Evolutionary conservation across 2,888 invertebrate species (phyloP).

Genomic region (Caenorhabditis japonica): DNA sequence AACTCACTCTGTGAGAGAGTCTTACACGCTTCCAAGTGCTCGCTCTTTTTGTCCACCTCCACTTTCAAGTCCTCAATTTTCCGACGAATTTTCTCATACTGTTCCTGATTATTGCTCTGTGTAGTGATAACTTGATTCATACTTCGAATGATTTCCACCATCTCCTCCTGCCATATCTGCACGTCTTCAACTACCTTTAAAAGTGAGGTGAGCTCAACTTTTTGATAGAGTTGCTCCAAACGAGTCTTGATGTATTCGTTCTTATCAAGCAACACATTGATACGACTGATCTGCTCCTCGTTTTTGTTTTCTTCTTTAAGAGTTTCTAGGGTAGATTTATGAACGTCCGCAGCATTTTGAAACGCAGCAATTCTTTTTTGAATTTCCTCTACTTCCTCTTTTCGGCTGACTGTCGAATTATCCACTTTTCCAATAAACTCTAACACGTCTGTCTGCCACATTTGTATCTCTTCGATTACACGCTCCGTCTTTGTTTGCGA

Average conservation of each 20-base stretch:
- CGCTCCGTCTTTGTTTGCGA: slow-evolving; percentile 33
- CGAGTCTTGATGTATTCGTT: slow-evolving; percentile 51
- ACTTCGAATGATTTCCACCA: slow-evolving; percentile 57
- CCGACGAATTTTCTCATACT: slow-evolving; percentile 45
- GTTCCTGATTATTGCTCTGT: slow-evolving; percentile 46
- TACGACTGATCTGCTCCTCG: slow-evolving; percentile 49
- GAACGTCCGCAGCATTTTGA: slow-evolving; percentile 29
- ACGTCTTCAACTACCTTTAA: slow-evolving; percentile 57
- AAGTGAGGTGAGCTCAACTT: slow-evolving; percentile 40
- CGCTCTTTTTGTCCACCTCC: slow-evolving; percentile 49
- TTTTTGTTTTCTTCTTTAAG: slow-evolving; percentile 38
- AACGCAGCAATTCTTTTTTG: slow-evolving; percentile 32
- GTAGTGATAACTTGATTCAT: slow-evolving; percentile 46
- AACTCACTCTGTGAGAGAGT: slow-evolving; percentile 37
- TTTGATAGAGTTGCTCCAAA: slow-evolving; percentile 42
- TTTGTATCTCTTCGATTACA: slow-evolving; percentile 68
- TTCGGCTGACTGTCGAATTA: slow-evolving; percentile 29
- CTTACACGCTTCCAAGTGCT: slow-evolving; percentile 44
- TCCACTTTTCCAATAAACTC: slow-evolving; percentile 52
- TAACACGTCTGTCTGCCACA: slow-evolving; percentile 69
- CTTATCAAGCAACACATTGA: slow-evolving; percentile 47
- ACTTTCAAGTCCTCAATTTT: slow-evolving; percentile 49
- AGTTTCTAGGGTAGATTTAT: slow-evolving; percentile 26
- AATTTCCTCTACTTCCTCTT: slow-evolving; percentile 40
- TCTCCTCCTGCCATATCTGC: slow-evolving; percentile 63